Percentiles rank a stretch among this genome's conserved stretches.
phyloP scores from a whole-genome alignment of 2,113 vertebrate species.

The Pelodiscus sinensis region DNA sequence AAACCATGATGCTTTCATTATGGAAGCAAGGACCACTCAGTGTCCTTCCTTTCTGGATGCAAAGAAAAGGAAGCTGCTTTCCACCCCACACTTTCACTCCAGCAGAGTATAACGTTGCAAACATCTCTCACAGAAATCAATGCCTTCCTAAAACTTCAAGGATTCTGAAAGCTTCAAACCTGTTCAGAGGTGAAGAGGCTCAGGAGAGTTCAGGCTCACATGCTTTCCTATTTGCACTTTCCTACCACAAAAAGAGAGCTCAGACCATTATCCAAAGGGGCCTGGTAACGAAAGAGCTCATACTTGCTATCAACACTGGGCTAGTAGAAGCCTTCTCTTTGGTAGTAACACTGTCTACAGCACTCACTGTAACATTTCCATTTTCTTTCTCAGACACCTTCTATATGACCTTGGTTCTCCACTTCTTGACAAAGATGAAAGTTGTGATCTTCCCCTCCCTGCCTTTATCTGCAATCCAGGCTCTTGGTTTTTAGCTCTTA shows the following conservation, averaged over 20 bases:
- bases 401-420: constrained; percentile 49
- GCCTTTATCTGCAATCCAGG: constrained; percentile 38
- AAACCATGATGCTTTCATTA: constrained; percentile 46
- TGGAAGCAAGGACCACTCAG: constrained; percentile 72
- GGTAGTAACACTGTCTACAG: constrained; percentile 26
- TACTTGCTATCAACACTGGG: constrained; percentile 29
- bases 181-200: constrained; percentile 73
- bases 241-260: constrained; percentile 53
- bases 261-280: constrained; percentile 50
- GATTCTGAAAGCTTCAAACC: constrained; percentile 71
- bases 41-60: constrained; percentile 73
- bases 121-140: constrained; percentile 75
- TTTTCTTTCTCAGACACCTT: constrained; percentile 58
- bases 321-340: constrained; percentile 46
- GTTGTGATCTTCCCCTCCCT: constrained; percentile 52
- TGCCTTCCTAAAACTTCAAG: constrained; percentile 77
- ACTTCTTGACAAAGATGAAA: constrained; percentile 1
- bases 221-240: constrained; percentile 51
- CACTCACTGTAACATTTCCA: constrained; percentile 40
- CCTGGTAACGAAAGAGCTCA: constrained; percentile 61
- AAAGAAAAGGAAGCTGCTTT: constrained; percentile 69
- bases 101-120: constrained; percentile 71
- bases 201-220: constrained; percentile 61
- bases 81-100: constrained; percentile 71
- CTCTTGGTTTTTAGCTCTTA: constrained; percentile 36